These are phyloP conservation scores for Agonopterix arenella DNA, from an alignment of 2,888 invertebrate genomes.

Conservation along the genomic window DNA sequence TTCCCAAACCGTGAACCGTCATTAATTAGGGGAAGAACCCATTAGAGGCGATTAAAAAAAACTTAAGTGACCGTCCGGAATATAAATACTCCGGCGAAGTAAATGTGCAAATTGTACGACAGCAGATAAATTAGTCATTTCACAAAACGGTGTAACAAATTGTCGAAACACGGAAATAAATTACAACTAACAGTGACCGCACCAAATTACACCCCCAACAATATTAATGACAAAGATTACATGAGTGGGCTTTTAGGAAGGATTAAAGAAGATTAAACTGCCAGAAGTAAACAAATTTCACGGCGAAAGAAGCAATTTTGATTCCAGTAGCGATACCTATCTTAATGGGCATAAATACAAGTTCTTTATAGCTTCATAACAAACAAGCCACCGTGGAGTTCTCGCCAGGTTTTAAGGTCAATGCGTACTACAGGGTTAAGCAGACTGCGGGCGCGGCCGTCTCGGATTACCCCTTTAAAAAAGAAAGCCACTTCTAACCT, in stretches of 20 bases:
- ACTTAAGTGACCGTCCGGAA: slow-evolving; percentile 42
- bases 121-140: not conserved
- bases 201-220: slow-evolving; percentile 20
- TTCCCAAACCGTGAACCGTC: slow-evolving; percentile 49
- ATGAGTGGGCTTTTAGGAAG: slow-evolving; percentile 14
- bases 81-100: slow-evolving; percentile 40
- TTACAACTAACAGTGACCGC: not conserved
- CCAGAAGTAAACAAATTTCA: slow-evolving; percentile 22
- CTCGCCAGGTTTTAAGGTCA: slow-evolving; percentile 53
- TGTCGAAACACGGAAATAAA: too few species aligned
- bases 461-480: slow-evolving; percentile 45
- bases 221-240: slow-evolving; percentile 28
- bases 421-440: slow-evolving; percentile 42
- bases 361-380: slow-evolving; percentile 39
- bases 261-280: slow-evolving; percentile 11
- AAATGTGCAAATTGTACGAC: slow-evolving; percentile 19
- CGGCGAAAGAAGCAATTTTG: slow-evolving; percentile 12
- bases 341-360: slow-evolving; percentile 23
- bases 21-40: slow-evolving; percentile 64
- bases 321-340: slow-evolving; percentile 7
- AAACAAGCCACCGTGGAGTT: slow-evolving; percentile 35
- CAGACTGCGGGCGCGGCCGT: slow-evolving; percentile 53
- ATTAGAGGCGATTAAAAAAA: slow-evolving; percentile 63
- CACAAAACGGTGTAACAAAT: not conserved
- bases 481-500: slow-evolving; percentile 43